Evolutionary conservation across 2,797 vertebrate genomes (phyloP), one percentile per base, ranked within the genome.

Genomic region (Myiotriccus ornatus): DNA sequence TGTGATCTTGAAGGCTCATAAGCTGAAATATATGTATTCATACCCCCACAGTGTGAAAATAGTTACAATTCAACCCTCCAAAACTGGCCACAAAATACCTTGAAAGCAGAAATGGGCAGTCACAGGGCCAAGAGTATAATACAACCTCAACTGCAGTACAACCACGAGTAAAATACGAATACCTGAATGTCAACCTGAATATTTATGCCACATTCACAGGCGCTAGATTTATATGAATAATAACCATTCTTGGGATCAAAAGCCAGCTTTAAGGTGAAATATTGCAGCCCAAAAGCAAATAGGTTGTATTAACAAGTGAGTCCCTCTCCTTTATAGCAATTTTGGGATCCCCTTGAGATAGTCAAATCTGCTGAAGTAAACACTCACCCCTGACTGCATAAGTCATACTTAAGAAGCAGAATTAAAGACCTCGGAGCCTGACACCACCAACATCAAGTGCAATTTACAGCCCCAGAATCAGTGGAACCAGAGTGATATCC

Each of bases 391-490:
- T 89, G 52, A 67, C 59, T 76, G 83, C 88, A 80, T 90, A 93
- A 94, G 94, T 93, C 71, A 89, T 76, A 76, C 65, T 86, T 70
- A 92, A 89, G 87, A 80, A 91, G 64, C 44, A 96, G 90, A 95
- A 95, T 94, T 92, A 96, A 96, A 95, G 80, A 62, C 80, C 47
- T 83, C 27, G 0, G 75, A 97, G 69, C 86, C 90, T 43, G 78
- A 94, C 91, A 94, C 68, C 4, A 1, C 9, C 14, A 94, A 90
- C 23, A 9, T 67, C 81, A 88, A 90, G 32, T 67, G 44, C 83
- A 91, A 95, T 97, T 97, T 97, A 97, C 39, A 89, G 63, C 64
- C 92, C 89, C 86, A 79, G 65, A 73, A 93, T 87, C 74, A 95
- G 57, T 80, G 39, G 47, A 83, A 90, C 63, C 62, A 75, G 53